A percentile compares a stretch with the other conserved stretches of the same genome.
Conservation (phyloP, 2,113 vertebrate genomes). For the Thinocorus orbignyianus region DNA sequence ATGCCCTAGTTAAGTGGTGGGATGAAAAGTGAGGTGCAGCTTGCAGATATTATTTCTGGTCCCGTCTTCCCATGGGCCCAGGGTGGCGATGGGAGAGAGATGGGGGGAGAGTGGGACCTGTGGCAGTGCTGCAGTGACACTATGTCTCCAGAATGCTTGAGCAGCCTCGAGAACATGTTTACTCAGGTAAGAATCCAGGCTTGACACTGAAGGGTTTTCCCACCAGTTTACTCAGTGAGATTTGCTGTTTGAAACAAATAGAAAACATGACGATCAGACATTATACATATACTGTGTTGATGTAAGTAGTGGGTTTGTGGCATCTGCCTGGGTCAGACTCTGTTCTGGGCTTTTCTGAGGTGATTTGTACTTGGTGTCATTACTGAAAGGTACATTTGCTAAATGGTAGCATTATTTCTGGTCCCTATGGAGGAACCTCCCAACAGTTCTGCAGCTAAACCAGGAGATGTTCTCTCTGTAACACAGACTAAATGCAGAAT, state of each 20-base stretch:
- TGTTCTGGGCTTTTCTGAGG: not conserved
- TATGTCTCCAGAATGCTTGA: not conserved
- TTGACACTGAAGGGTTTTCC: not conserved
- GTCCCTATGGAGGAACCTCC: not conserved
- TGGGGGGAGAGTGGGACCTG: not conserved
- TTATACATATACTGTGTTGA: not conserved
- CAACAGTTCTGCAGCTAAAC: not conserved
- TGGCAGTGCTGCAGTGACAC: not conserved
- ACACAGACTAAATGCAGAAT: not conserved
- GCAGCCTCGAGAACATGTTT: not conserved
- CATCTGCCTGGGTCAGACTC: not conserved
- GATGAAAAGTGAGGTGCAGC: not conserved
- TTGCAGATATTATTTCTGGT: not conserved
- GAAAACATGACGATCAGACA: rapidly evolving
- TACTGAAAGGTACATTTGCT: not conserved
- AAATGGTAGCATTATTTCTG: not conserved
- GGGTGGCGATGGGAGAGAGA: not conserved
- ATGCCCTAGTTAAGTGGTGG: not conserved
- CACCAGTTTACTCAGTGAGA: not conserved
- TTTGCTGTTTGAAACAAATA: not conserved
- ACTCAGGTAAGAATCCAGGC: not conserved
- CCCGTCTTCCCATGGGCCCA: not conserved
- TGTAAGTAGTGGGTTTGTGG: not conserved
- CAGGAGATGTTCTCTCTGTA: not conserved
- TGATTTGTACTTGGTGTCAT: not conserved